phyloP scores from a whole-genome alignment of 2,113 vertebrate genomes.

The Phaetusa simplex region DNA sequence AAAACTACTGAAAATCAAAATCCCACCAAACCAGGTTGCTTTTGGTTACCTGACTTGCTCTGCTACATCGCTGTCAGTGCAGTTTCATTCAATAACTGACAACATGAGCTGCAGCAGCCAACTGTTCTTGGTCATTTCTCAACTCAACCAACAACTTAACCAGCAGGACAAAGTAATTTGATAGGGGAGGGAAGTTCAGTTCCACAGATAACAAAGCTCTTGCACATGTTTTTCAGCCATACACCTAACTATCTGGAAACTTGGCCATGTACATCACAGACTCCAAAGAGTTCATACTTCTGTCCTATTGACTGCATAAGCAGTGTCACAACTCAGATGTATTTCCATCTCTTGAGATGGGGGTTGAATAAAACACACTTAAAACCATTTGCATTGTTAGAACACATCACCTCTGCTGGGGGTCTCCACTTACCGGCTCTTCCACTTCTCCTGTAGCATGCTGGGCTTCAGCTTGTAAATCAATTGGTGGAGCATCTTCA shows the following conservation, averaged over 20 bases:
- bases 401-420: not conserved
- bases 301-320: not conserved
- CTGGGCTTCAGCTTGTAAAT: constrained; percentile 97
- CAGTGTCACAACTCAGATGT: not conserved
- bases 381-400: not conserved
- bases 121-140: not conserved
- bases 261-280: not conserved
- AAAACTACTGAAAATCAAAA: not conserved
- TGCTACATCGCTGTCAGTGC: too few relatives aligned
- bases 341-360: not conserved
- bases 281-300: not conserved
- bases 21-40: not conserved
- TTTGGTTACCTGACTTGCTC: not conserved
- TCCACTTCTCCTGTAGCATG: constrained; percentile 97
- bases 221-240: not conserved
- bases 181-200: rapidly evolving
- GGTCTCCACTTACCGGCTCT: constrained; percentile 85
- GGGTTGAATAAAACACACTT: not conserved
- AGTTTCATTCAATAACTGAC: not conserved
- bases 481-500: constrained; percentile 96
- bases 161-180: not conserved
- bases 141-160: not conserved
- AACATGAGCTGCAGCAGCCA: not conserved
- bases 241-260: not conserved
- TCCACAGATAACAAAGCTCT: not conserved